Conservation (phyloP, 1,140 invertebrate species). For the Pachyrhynchus sulphureomaculatus region DNA sequence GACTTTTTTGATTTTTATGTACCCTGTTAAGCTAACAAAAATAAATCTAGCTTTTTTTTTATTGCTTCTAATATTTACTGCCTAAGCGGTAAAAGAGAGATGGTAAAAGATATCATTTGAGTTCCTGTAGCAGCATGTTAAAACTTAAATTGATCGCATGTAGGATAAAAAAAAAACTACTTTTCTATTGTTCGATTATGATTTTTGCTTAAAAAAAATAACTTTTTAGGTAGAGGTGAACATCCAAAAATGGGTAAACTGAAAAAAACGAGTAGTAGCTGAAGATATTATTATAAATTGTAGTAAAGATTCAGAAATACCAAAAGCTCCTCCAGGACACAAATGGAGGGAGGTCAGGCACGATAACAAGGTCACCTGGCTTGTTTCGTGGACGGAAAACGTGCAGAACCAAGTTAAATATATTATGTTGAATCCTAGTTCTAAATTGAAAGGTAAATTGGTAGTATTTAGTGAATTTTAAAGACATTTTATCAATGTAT, state of each 20-base stretch:
- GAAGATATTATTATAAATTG: conserved; percentile 99
- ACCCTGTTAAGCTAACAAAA: no score
- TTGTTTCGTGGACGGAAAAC: conserved; percentile 98
- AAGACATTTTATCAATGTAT: background rate
- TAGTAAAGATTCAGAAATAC: conserved; percentile 86
- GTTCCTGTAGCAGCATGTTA: no score
- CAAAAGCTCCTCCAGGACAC: conserved; percentile 83
- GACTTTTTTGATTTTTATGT: no score
- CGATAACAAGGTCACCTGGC: conserved; percentile 95
- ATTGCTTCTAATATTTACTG: no score
- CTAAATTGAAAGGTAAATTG: conserved; percentile 87
- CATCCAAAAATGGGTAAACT: conserved; percentile 99
- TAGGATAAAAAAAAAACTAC: no score
- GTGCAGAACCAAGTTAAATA: conserved; percentile 98
- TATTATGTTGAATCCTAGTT: conserved; percentile 99
- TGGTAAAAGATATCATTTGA: no score
- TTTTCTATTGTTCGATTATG: no score
- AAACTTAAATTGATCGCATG: no score
- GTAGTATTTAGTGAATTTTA: background rate
- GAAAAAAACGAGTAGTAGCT: conserved; percentile 85
- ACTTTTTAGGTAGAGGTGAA: conserved; percentile 73
- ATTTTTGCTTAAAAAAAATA: no score
- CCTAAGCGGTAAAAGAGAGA: no score
- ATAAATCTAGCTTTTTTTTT: no score
- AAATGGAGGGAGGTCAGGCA: conserved; percentile 97